These are phyloP conservation scores for Bombus soroeensis DNA, from an alignment of 1,140 invertebrate genomes.

Conservation along the genomic window DNA sequence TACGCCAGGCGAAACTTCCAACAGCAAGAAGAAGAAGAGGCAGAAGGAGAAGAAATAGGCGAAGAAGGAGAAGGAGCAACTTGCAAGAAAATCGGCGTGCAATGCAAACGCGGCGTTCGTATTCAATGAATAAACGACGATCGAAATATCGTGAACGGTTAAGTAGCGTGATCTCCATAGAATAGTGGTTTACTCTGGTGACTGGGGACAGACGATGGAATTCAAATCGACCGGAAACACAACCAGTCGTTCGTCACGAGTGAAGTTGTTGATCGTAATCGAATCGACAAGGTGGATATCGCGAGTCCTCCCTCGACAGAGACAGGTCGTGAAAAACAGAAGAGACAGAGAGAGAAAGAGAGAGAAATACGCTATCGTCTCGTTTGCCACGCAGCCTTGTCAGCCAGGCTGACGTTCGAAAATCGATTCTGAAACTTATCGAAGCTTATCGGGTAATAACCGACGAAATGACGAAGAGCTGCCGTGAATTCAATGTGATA, in stretches of 20 bases:
- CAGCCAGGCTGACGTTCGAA: constrained; percentile 57
- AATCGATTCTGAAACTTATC: constrained; percentile 70
- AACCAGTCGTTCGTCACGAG: neutral
- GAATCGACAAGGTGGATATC: constrained; percentile 32
- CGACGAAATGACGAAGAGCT: constrained; percentile 59
- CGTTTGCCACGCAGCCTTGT: constrained; percentile 24
- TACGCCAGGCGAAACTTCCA: neutral
- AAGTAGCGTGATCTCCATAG: neutral
- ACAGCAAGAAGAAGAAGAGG: too few relatives aligned
- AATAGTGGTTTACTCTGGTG: neutral
- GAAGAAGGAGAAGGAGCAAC: too few relatives aligned
- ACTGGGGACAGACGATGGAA: neutral
- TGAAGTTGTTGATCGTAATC: constrained; percentile 41
- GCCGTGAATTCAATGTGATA: constrained; percentile 34
- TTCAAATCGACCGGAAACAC: constrained; percentile 33
- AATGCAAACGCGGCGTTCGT: neutral
- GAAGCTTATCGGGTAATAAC: constrained; percentile 68
- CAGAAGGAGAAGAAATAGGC: too few relatives aligned
- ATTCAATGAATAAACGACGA: neutral
- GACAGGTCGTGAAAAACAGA: neutral
- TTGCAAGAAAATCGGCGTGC: neutral
- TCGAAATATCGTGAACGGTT: neutral
- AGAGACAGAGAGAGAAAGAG: too few relatives aligned
- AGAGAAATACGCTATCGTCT: constrained; percentile 1
- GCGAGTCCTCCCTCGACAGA: neutral